Evolutionary conservation across 2,888 invertebrate species (phyloP).

Genomic region (Cantharis lateralis): DNA sequence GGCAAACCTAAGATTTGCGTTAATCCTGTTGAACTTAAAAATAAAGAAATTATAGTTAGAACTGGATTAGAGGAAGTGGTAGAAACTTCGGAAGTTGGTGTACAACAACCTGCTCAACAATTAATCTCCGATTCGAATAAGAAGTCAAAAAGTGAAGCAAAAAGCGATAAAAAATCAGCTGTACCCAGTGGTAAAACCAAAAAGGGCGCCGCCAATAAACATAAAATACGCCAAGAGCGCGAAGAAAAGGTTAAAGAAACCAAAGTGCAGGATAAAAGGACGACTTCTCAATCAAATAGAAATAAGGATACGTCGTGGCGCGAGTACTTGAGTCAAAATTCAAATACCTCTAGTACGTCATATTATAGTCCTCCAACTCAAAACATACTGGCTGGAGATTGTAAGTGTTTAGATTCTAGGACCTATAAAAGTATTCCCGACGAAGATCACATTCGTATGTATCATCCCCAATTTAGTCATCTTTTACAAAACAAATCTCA

Average conservation of each 20-base stretch:
- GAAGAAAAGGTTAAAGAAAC: not conserved
- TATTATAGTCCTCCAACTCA: slow-evolving; percentile 50
- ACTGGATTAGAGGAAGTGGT: slow-evolving; percentile 1
- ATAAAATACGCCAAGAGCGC: slow-evolving; percentile 3
- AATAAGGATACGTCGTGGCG: slow-evolving; percentile 41
- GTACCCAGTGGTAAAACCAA: not conserved
- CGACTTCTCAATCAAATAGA: not conserved
- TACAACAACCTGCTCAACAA: not conserved
- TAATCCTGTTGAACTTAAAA: slow-evolving; percentile 10
- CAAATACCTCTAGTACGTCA: slow-evolving; percentile 47
- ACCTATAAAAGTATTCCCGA: not conserved
- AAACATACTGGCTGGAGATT: too few species aligned
- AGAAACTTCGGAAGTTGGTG: not conserved
- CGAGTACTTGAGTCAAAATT: slow-evolving; percentile 47
- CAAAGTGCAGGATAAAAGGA: slow-evolving; percentile 3
- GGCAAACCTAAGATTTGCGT: slow-evolving; percentile 43
- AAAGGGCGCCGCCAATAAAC: not conserved
- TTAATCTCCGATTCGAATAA: not conserved
- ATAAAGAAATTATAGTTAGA: slow-evolving; percentile 10
- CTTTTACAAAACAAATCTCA: slow-evolving; percentile 42
- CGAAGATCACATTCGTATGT: not conserved
- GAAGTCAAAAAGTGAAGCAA: not conserved
- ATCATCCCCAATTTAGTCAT: slow-evolving; percentile 9
- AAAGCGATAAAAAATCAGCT: slow-evolving; percentile 12
- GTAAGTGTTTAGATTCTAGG: not conserved